Evolutionary conservation across 53 echinoderm and acorn worm genomes (phyloP).

Genomic region (Stichopus horrens): DNA sequence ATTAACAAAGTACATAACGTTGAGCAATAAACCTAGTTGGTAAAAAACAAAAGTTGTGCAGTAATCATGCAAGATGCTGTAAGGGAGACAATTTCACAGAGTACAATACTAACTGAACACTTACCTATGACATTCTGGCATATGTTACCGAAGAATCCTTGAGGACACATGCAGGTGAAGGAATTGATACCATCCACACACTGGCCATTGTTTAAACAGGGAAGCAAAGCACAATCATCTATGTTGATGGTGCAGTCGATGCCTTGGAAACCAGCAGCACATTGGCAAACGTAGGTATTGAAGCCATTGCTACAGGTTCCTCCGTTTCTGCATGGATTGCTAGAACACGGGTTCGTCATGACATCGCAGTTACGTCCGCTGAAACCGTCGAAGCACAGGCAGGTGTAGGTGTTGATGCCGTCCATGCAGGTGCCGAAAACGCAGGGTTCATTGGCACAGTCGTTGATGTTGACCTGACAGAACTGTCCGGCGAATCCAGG

Average conservation of each 20-base stretch:
- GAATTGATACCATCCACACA: slow-evolving; percentile 57
- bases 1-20: no score
- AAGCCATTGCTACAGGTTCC: slow-evolving; percentile 53
- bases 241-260: slow-evolving; percentile 32
- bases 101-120: not conserved
- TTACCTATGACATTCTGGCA: slow-evolving; percentile 67
- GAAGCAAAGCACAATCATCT: slow-evolving; percentile 36
- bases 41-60: no score
- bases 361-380: slow-evolving; percentile 45
- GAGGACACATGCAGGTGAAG: slow-evolving; percentile 53
- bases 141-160: slow-evolving; percentile 56
- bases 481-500: slow-evolving; percentile 47
- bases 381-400: slow-evolving; percentile 41
- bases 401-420: slow-evolving; percentile 45
- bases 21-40: no score
- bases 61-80: no score
- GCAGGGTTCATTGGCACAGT: slow-evolving; percentile 51
- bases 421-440: slow-evolving; percentile 57
- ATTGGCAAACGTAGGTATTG: slow-evolving; percentile 47
- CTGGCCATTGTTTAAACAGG: slow-evolving; percentile 61
- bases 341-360: slow-evolving; percentile 32
- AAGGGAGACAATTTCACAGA: no score
- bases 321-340: slow-evolving; percentile 60
- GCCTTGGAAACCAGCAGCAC: slow-evolving; percentile 53
- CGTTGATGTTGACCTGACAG: slow-evolving; percentile 58